Evolutionary conservation across 92 coral and sea anemone genomes (phyloP).

Genomic region (Bergia sp.): DNA sequence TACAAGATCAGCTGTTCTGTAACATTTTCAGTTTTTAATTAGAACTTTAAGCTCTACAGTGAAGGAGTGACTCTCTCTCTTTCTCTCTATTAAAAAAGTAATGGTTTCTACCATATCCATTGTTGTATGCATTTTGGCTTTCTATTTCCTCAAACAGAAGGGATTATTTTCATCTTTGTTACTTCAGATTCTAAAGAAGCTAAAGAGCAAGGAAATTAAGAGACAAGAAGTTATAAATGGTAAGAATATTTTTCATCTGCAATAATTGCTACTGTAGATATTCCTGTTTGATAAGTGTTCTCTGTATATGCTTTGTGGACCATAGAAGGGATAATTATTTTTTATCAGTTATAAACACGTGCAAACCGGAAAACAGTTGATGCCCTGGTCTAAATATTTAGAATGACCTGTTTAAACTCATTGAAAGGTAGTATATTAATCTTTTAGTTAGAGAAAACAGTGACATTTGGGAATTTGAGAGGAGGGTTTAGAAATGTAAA

Average conservation of each 20-base stretch:
- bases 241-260: slow-evolving; percentile 24
- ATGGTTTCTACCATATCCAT: background rate
- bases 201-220: slow-evolving; percentile 89
- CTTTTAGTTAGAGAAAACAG: background rate
- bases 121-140: background rate
- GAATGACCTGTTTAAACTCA: background rate
- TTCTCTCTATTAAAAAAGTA: background rate
- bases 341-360: background rate
- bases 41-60: no score
- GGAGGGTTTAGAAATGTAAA: background rate
- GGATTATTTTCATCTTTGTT: background rate
- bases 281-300: background rate
- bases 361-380: no score
- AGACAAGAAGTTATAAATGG: slow-evolving; percentile 97
- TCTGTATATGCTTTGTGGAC: background rate
- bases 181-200: slow-evolving; percentile 70
- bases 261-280: background rate
- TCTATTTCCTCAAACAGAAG: no score
- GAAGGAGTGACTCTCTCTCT: background rate
- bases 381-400: background rate
- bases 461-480: background rate
- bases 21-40: no score
- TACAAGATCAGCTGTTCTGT: background rate
- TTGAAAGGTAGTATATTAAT: background rate
- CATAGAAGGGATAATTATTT: background rate